Evolutionary conservation across 2,113 vertebrate species (phyloP).

Genomic region (Apteryx mantelli): DNA sequence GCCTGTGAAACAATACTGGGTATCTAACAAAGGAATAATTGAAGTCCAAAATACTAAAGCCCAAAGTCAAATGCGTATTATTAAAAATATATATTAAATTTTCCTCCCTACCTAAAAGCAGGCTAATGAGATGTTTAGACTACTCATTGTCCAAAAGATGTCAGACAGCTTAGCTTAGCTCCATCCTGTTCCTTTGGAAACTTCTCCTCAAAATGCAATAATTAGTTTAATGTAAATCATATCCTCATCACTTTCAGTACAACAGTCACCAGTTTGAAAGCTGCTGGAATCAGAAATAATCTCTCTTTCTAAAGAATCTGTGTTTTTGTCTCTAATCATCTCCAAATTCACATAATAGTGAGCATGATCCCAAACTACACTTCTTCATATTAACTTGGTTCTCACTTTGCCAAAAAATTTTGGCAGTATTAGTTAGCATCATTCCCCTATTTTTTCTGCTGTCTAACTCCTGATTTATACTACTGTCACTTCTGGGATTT

Average conservation of each 20-base stretch:
- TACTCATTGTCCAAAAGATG: neutral
- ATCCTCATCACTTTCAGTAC: neutral
- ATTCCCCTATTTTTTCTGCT: neutral
- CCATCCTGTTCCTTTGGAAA: neutral
- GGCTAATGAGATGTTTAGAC: neutral
- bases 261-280: neutral
- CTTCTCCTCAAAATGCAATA: accelerated
- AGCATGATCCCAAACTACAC: neutral
- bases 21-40: neutral
- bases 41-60: neutral
- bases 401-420: neutral
- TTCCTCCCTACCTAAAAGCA: neutral
- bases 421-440: neutral
- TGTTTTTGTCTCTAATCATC: neutral
- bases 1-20: neutral
- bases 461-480: neutral
- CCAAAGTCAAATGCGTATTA: neutral
- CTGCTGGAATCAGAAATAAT: neutral
- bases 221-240: neutral
- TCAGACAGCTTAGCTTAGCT: neutral
- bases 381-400: neutral
- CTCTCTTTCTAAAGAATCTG: neutral
- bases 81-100: neutral
- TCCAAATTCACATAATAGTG: neutral
- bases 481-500: conserved; percentile 34